These are phyloP conservation scores for Perizoma flavofasciatum DNA, from an alignment of 2,888 invertebrate genomes.

Conservation along the genomic window DNA sequence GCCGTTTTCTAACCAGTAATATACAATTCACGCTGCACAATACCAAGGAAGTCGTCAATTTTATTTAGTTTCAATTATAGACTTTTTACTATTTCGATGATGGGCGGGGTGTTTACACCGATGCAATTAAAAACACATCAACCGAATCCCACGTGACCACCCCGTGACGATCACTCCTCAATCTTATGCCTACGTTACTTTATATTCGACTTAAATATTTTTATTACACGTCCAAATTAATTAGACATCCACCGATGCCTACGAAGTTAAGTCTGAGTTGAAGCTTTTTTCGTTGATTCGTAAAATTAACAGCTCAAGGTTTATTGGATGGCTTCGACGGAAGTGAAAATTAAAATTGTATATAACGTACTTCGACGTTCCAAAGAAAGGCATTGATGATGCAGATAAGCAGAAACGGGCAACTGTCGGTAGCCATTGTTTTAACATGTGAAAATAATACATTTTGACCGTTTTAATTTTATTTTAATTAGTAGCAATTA, in stretches of 20 bases:
- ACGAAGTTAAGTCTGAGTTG: neutral
- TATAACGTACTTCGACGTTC: conserved; percentile 64
- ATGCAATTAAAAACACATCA: conserved; percentile 73
- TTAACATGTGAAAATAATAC: conserved; percentile 77
- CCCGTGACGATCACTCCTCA: conserved; percentile 73
- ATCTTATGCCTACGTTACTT: conserved; percentile 59
- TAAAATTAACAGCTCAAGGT: conserved; percentile 36
- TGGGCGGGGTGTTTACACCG: conserved; percentile 67
- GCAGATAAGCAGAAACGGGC: conserved; percentile 67
- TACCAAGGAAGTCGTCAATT: conserved; percentile 17
- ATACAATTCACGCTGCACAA: conserved; percentile 3
- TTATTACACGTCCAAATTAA: conserved; percentile 36
- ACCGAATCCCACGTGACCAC: conserved; percentile 56
- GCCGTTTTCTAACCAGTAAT: neutral
- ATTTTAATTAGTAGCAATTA: conserved; percentile 61
- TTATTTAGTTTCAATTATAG: conserved; percentile 20
- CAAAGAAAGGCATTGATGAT: conserved; percentile 75
- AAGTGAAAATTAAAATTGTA: conserved; percentile 71
- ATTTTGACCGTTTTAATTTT: conserved; percentile 67
- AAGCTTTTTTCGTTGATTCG: conserved; percentile 20
- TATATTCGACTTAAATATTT: conserved; percentile 57
- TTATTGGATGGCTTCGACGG: conserved; percentile 54
- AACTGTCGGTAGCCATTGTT: conserved; percentile 80
- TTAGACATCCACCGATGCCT: conserved; percentile 36
- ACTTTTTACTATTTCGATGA: conserved; percentile 21